phyloP scores from a whole-genome alignment of 2,113 vertebrate genomes.

The Lethenteron camtschaticum region DNA sequence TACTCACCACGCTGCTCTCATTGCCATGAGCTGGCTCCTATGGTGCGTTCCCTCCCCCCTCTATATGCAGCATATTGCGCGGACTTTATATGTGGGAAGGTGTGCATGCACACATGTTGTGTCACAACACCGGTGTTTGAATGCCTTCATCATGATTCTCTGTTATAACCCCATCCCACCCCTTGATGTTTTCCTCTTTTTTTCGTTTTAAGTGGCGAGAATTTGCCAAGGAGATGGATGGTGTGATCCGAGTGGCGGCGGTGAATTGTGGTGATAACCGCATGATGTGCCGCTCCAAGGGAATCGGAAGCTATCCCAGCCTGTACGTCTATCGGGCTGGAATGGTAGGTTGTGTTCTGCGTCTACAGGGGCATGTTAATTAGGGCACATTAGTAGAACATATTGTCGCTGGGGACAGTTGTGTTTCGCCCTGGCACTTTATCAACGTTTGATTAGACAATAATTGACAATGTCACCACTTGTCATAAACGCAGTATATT shows the following conservation, averaged over 20 bases:
- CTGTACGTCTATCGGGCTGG: slow-evolving; percentile 53
- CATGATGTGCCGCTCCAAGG: slow-evolving; percentile 61
- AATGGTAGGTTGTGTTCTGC: slow-evolving; percentile 30
- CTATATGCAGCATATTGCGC: too few species aligned
- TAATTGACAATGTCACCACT: too few species aligned
- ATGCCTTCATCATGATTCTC: too few species aligned
- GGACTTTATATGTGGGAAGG: too few species aligned
- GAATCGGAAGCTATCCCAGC: slow-evolving; percentile 78
- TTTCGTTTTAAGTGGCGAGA: slow-evolving; percentile 51
- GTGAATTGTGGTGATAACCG: slow-evolving; percentile 91
- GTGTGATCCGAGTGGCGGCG: slow-evolving; percentile 64
- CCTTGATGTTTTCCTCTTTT: not conserved
- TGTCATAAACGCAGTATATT: too few species aligned
- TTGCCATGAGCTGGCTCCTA: slow-evolving; percentile 81
- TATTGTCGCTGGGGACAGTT: not conserved
- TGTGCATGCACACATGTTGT: too few species aligned
- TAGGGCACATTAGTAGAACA: not conserved
- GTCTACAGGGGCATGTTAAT: not conserved
- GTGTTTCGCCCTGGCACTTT: too few species aligned
- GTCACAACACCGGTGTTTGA: too few species aligned
- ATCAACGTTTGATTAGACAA: too few species aligned
- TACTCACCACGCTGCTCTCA: slow-evolving; percentile 89
- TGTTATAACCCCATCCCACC: not conserved
- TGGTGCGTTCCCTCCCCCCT: slow-evolving; percentile 26
- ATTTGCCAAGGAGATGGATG: slow-evolving; percentile 90